Evolutionary conservation across 2,888 invertebrate genomes (phyloP), one percentile per base, ranked within the genome.

Genomic region (Eumacrocentrus americanus): DNA sequence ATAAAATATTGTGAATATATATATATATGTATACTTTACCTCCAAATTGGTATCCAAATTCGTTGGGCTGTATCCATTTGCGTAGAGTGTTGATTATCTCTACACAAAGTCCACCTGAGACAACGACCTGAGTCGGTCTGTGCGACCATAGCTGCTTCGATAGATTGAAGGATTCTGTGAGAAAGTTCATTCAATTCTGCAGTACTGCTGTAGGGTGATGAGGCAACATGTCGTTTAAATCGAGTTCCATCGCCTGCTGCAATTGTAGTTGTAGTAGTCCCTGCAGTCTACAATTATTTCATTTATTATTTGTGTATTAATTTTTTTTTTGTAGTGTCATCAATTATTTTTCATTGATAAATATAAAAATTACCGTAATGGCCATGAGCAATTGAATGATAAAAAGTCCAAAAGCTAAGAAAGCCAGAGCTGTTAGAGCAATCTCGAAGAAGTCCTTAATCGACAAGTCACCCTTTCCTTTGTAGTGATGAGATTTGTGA

Each of bases 341-440:
- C n/a, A n/a, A n/a, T 23, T 11, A 1, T 18, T 5, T 12, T 6
- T n/a, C 12, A 23, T 47, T 12, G 4, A 23, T 22, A 4, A 47
- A 22, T 11, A 42, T 1, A 3, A n/a, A 3, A 2, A 9, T 80
- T 72, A 89, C 89, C 69, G 87, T 85, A 50, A 91, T 88, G 73
- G 90, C 90, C 88, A 92, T 89, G 6, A 92, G 83, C 11, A 92
- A 87, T 77, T 93, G 91, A 46, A 92, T 83, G 11, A 91, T 83
- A 70, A 93, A 93, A 83, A 91, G 87, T 25, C 91, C 91, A 70
- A 93, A 93, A 0, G 92, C 90, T 7, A 92, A 78, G 73, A 90
- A 92, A 0, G 92, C 92, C 35, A 93, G 83, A 0, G 91, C 91
- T 0, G 92, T 92, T 20, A 92, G 82, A 0, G 91, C 91, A 61